Base-by-base conservation (phyloP, 30 jellyfish, hydroid and myxozoan species). In the Aurelia sp. region DNA sequence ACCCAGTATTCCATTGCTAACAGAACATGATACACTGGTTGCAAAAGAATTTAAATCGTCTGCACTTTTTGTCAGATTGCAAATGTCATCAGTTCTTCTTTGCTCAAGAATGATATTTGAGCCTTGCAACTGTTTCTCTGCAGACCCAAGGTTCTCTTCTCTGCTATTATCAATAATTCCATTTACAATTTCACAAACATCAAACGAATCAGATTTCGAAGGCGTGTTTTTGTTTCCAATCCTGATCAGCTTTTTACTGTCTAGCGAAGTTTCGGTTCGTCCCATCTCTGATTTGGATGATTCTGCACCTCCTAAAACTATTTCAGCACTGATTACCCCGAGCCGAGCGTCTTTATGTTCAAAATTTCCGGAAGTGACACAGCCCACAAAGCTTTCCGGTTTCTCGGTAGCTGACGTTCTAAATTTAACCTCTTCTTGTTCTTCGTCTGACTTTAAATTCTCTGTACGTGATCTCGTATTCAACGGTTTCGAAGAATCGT, bases 321-420 rank as follows among this genome's bases (percentile, higher is more conserved):
- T 6, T 4, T 48, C 79, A 61, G 77, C 77, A 13, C 48, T 33
- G 77, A 62, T 76, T 60, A 76, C 77, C 35, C 66, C n/a, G 55
- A 44, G 55, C 27, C 3, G 18, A 21, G 31, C 48, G 19, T 63
- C 50, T 44, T 35, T 78, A 41, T 78, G 55, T 10, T 44, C 71
- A 21, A 35, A 58, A 10, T 9, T 78, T 78, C 60, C 89, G 89
- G 89, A 78, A 78, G 89, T 78, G 89, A 63, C 79, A 78, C 55
- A 37, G n/a, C 66, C n/a, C 31, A 19, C 11, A 16, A 47, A 3
- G 57, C 89, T 78, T 62, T 78, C 79, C 79, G 79, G 71, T 48
- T 41, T 19, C n/a, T 59, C 69, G 33, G 69, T 59, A n/a, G 23
- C 33, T 59, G 69, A 44, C 16, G 55, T 44, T 44, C 16, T 44